Evolutionary conservation across 30 jellyfish, hydroid and myxozoan genomes (phyloP).

Genomic region (Hydractinia echinata): DNA sequence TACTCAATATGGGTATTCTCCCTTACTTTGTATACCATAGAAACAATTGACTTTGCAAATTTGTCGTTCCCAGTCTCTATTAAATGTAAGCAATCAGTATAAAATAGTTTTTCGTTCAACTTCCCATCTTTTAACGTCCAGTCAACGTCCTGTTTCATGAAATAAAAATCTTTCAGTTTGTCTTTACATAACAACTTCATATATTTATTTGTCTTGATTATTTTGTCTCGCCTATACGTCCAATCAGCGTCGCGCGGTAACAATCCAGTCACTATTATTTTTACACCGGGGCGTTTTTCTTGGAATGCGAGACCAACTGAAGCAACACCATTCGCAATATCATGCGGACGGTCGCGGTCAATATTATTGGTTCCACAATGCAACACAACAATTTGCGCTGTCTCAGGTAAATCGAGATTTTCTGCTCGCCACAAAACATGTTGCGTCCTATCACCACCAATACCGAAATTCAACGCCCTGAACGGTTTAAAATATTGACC

Average conservation of each 20-base stretch:
- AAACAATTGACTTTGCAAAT: conserved; percentile 65
- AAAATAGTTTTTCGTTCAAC: conserved; percentile 50
- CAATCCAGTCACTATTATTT: conserved; percentile 79
- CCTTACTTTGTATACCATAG: conserved; percentile 58
- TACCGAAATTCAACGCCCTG: conserved; percentile 78
- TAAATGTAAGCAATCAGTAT: conserved; percentile 76
- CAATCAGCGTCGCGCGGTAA: conserved; percentile 82
- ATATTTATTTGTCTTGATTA: conserved; percentile 63
- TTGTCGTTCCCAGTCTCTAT: conserved; percentile 84
- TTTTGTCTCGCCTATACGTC: conserved; percentile 69
- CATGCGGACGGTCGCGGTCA: conserved; percentile 73
- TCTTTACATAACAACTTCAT: conserved; percentile 63
- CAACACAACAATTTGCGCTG: conserved; percentile 62
- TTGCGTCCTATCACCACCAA: conserved; percentile 97
- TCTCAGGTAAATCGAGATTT: conserved; percentile 72
- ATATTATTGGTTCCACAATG: conserved; percentile 93
- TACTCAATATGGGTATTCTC: conserved; percentile 50
- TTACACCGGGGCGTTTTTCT: conserved; percentile 78
- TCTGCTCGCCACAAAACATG: conserved; percentile 95
- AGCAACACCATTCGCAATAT: conserved; percentile 70
- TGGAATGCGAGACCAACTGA: conserved; percentile 81
- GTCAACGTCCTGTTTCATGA: conserved; percentile 83
- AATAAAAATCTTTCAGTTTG: conserved; percentile 62
- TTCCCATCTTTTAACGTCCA: conserved; percentile 80
- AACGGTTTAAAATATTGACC: conserved; percentile 73